Percentiles rank a stretch among this genome's conserved stretches.
Conservation (phyloP, 2,888 invertebrate species). For the Scrobipalpa atriplicella region DNA sequence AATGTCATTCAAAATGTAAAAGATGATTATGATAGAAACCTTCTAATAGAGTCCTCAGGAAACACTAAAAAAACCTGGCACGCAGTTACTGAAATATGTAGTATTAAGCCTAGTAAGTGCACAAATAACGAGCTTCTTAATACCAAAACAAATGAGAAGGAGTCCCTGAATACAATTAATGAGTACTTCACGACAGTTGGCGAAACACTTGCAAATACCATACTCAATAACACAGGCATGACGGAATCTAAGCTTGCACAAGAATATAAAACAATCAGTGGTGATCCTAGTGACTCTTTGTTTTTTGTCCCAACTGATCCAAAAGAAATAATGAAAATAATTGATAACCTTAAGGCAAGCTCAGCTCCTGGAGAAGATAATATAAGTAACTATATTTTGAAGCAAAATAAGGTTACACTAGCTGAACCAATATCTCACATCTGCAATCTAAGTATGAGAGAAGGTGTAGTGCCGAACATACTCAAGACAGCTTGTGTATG, state of each 20-base stretch:
- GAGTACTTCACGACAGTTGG: constrained; percentile 10
- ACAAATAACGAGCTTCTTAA: background rate
- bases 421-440: background rate
- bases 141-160: background rate
- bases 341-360: background rate
- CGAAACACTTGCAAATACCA: background rate
- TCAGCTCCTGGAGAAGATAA: background rate
- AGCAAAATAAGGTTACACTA: background rate
- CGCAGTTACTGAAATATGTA: constrained; percentile 3
- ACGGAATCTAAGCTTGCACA: background rate
- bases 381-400: constrained; percentile 5
- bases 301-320: background rate
- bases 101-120: background rate
- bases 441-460: background rate
- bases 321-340: background rate
- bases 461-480: background rate
- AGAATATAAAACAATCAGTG: background rate
- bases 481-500: background rate
- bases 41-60: background rate
- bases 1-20: background rate
- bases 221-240: background rate
- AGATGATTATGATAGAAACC: background rate
- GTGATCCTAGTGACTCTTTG: background rate
- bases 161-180: background rate
- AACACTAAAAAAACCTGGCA: background rate